These are phyloP conservation scores for Drosophila littoralis DNA, from an alignment of 1,140 invertebrate genomes.

Conservation along the genomic window DNA sequence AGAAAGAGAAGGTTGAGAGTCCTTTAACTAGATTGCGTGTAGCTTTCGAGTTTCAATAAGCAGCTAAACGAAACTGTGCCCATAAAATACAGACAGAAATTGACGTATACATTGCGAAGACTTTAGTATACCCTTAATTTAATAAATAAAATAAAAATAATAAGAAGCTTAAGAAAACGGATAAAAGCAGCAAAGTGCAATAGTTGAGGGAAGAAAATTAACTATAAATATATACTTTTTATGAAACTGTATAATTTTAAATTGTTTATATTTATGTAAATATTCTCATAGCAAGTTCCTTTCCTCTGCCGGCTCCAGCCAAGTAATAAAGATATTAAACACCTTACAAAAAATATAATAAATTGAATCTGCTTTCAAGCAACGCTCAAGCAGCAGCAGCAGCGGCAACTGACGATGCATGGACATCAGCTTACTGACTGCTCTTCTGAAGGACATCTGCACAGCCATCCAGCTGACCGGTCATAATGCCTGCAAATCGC, in stretches of 20 bases:
- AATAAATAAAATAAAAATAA: too few relatives aligned
- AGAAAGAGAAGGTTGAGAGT: slow-evolving; percentile 3
- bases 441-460: slow-evolving; percentile 9
- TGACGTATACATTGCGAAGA: not conserved
- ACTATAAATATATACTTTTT: too few relatives aligned
- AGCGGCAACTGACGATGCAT: not conserved
- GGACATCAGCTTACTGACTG: slow-evolving; percentile 15
- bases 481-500: slow-evolving; percentile 76
- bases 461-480: slow-evolving; percentile 8
- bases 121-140: slow-evolving; percentile 3
- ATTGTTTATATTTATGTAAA: too few relatives aligned
- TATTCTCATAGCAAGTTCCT: too few relatives aligned
- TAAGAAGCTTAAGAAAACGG: too few relatives aligned
- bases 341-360: too few relatives aligned
- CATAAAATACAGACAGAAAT: slow-evolving; percentile 26
- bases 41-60: slow-evolving; percentile 21
- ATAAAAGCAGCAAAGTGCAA: too few relatives aligned
- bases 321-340: not conserved
- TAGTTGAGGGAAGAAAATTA: too few relatives aligned
- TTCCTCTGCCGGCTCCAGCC: too few relatives aligned
- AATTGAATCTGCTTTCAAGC: too few relatives aligned
- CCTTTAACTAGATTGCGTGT: slow-evolving; percentile 35
- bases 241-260: too few relatives aligned
- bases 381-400: not conserved
- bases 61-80: slow-evolving; percentile 18